Percentiles rank a stretch among this genome's conserved stretches.
phyloP scores from a whole-genome alignment of 2,888 invertebrate species.

The Tenthredo notha region DNA sequence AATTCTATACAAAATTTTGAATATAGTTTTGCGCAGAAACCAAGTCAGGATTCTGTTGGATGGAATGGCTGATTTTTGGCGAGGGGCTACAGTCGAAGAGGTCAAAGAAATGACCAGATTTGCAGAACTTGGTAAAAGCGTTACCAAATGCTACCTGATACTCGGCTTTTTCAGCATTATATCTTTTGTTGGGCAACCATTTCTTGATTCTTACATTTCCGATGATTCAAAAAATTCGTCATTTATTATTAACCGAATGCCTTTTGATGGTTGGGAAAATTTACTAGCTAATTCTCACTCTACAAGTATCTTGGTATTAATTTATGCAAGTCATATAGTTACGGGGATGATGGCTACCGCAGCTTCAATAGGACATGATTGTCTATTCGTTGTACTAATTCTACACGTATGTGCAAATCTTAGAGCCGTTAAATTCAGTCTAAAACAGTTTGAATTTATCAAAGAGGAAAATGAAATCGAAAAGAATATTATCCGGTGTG shows the following conservation, averaged over 20 bases:
- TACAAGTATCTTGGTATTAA: neutral
- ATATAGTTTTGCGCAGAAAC: neutral
- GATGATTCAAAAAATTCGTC: neutral
- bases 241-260: neutral
- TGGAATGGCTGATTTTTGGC: slow-evolving; percentile 34
- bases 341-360: neutral
- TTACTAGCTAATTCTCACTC: neutral
- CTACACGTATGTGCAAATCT: slow-evolving; percentile 38
- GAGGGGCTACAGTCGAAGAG: neutral
- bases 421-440: neutral
- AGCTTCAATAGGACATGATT: slow-evolving; percentile 37
- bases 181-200: slow-evolving; percentile 9
- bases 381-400: slow-evolving; percentile 27
- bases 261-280: slow-evolving; percentile 40
- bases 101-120: neutral
- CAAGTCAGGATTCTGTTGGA: neutral
- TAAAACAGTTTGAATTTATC: neutral
- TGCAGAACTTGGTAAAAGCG: slow-evolving; percentile 22
- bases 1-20: neutral
- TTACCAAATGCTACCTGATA: neutral
- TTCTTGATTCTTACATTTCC: neutral
- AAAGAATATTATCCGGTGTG: neutral
- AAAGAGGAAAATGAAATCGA: neutral
- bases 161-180: slow-evolving; percentile 4
- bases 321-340: neutral